Evolutionary conservation across 2,113 vertebrate species (phyloP).

Genomic region (Pelvicachromis taeniatus): DNA sequence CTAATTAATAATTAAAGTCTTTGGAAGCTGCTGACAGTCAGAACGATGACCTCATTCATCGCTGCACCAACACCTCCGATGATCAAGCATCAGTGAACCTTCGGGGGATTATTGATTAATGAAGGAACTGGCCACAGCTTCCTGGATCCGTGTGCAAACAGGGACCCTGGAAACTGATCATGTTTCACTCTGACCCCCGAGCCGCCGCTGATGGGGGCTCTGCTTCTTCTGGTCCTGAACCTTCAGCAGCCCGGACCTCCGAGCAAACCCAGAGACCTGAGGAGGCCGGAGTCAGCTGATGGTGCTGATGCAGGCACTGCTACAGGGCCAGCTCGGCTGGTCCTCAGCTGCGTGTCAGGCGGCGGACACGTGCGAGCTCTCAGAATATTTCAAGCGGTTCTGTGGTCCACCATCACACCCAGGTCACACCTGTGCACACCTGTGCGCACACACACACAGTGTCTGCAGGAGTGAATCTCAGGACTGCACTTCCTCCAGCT

Average conservation of each 20-base stretch:
- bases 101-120: not conserved
- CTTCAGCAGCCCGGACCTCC: not conserved
- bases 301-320: not conserved
- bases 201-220: not conserved
- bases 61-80: not conserved
- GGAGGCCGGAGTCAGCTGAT: not conserved
- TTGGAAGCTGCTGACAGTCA: not conserved
- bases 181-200: not conserved
- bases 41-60: too few species aligned
- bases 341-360: not conserved
- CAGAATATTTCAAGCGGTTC: not conserved
- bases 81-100: not conserved
- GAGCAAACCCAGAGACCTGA: not conserved
- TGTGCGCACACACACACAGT: not conserved
- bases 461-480: not conserved
- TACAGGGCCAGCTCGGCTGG: not conserved
- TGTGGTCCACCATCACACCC: not conserved
- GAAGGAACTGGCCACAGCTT: not conserved
- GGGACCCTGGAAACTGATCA: not conserved
- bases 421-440: not conserved
- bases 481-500: not conserved
- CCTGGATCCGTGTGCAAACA: not conserved
- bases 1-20: not conserved
- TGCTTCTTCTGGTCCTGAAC: not conserved
- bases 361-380: not conserved